Conservation (phyloP, 2,888 invertebrate species). For the Netelia inedita region DNA sequence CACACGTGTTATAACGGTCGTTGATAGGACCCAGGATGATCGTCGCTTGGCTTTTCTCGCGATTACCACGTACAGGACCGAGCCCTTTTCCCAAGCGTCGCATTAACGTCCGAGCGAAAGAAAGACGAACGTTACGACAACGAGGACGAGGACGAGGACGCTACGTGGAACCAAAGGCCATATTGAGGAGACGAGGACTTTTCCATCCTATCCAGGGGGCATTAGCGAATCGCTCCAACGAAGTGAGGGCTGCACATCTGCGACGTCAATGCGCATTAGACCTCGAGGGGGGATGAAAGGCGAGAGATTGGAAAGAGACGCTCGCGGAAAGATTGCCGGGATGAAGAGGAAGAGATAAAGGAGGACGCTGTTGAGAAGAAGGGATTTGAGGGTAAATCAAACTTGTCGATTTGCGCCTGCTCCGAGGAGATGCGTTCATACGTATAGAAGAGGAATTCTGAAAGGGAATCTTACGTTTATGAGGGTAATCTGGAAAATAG, state of each 20-base stretch:
- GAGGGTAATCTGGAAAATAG: not conserved
- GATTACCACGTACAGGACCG: conserved; percentile 61
- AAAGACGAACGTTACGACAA: conserved; percentile 59
- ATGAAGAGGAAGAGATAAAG: conserved; percentile 55
- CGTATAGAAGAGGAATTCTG: not conserved
- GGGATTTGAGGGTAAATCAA: conserved; percentile 54
- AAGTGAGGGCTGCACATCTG: conserved; percentile 39
- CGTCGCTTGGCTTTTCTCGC: conserved; percentile 52
- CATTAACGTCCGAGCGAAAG: conserved; percentile 44
- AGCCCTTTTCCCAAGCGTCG: conserved; percentile 14
- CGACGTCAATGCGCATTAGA: conserved; percentile 54
- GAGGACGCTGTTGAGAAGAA: conserved; percentile 34
- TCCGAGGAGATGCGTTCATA: conserved; percentile 8
- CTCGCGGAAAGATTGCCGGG: conserved; percentile 47
- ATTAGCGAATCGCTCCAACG: conserved; percentile 46
- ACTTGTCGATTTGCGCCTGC: conserved; percentile 32
- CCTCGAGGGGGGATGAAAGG: conserved; percentile 49
- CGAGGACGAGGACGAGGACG: conserved; percentile 45
- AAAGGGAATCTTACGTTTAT: conserved; percentile 32
- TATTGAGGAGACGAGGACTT: conserved; percentile 47
- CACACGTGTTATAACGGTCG: conserved; percentile 54
- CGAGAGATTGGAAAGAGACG: conserved; percentile 57
- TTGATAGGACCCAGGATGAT: conserved; percentile 60
- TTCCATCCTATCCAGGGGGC: conserved; percentile 37
- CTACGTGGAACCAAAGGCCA: conserved; percentile 6